A percentile compares a stretch with the other conserved stretches of the same genome.
Conservation (phyloP, 1,140 invertebrate species). For the Sitophilus oryzae region DNA sequence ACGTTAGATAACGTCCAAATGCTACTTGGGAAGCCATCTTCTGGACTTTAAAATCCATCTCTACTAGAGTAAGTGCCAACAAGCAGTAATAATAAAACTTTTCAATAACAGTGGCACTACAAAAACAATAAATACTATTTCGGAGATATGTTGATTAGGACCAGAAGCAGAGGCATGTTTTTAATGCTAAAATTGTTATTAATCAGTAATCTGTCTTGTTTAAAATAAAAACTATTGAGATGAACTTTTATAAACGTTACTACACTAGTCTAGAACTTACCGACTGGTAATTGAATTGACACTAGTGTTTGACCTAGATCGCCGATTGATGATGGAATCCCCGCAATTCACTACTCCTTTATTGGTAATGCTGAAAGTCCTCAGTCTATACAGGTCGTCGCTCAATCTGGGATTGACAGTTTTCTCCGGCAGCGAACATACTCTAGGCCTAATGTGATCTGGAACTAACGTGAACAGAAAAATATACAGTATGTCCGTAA, state of each 20-base stretch:
- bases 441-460: constrained; percentile 72
- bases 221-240: constrained; percentile 28
- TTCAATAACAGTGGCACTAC: too few species aligned
- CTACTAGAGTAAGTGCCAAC: too few species aligned
- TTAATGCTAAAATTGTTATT: too few species aligned
- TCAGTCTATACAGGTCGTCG: constrained; percentile 76
- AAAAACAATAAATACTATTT: too few species aligned
- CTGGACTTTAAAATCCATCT: too few species aligned
- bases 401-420: constrained; percentile 73
- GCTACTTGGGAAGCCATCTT: too few species aligned
- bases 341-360: constrained; percentile 86
- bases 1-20: too few species aligned
- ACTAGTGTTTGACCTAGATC: constrained; percentile 75
- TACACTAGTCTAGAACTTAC: constrained; percentile 44
- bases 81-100: too few species aligned
- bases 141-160: too few species aligned
- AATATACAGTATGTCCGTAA: too few species aligned
- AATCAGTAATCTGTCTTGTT: constrained; percentile 42
- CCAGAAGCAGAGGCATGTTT: too few species aligned
- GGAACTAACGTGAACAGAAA: constrained; percentile 60
- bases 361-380: constrained; percentile 83
- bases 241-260: not conserved
- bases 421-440: constrained; percentile 77
- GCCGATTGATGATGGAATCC: constrained; percentile 76
- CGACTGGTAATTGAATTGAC: constrained; percentile 75